phyloP scores from a whole-genome alignment of 2,797 vertebrate genomes.

The Glossophaga mutica region DNA sequence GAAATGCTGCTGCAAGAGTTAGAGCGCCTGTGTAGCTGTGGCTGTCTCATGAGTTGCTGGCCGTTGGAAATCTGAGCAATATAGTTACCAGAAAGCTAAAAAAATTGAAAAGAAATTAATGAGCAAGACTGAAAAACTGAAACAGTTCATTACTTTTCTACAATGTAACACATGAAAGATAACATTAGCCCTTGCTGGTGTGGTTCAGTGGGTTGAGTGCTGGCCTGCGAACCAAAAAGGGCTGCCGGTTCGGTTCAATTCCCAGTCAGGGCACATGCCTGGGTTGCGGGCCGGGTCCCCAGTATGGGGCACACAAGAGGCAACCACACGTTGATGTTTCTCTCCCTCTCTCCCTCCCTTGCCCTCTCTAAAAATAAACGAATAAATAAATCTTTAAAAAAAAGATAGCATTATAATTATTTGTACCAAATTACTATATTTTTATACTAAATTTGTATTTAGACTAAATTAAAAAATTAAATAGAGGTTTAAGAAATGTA shows the following conservation, averaged over 20 bases:
- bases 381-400: too few relatives aligned
- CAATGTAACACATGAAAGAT: background rate
- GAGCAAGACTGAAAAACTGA: constrained; percentile 59
- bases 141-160: constrained; percentile 56
- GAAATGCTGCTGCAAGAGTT: constrained; percentile 88
- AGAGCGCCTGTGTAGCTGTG: constrained; percentile 83
- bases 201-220: too few relatives aligned
- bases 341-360: too few relatives aligned
- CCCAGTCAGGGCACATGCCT: too few relatives aligned
- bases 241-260: too few relatives aligned
- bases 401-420: background rate
- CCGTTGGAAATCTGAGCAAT: constrained; percentile 78
- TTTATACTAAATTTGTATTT: background rate
- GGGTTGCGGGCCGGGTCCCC: too few relatives aligned
- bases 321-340: too few relatives aligned
- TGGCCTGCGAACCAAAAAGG: too few relatives aligned
- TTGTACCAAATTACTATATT: background rate
- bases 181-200: too few relatives aligned
- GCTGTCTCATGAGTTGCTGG: constrained; percentile 79
- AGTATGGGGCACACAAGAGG: too few relatives aligned
- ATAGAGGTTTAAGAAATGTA: background rate
- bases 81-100: constrained; percentile 80
- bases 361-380: too few relatives aligned
- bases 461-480: background rate
- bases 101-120: constrained; percentile 81